Percentiles rank a stretch among this genome's conserved stretches.
These are phyloP conservation scores for Stichopus chloronotus DNA, from an alignment of 35 echinoderm and acorn worm genomes.

Conservation along the genomic window DNA sequence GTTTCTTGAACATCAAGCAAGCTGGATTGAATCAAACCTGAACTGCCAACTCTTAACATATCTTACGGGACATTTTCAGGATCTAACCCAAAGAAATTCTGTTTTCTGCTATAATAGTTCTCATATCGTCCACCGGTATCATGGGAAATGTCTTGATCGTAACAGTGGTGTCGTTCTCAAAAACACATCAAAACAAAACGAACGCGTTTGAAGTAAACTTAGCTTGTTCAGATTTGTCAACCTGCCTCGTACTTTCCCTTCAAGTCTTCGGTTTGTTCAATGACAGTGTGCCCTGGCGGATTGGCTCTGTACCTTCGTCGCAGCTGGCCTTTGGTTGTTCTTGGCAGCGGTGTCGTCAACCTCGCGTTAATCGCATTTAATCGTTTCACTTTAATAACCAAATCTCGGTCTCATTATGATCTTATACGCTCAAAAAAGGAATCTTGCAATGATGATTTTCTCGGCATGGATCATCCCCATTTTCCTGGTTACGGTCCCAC, in stretches of 20 bases:
- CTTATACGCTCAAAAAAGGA: neutral
- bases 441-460: neutral
- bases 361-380: conserved; percentile 64
- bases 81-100: conserved; percentile 29
- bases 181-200: conserved; percentile 70
- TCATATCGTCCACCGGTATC: conserved; percentile 45
- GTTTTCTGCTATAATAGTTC: neutral
- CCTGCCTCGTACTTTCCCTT: conserved; percentile 29
- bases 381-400: conserved; percentile 56
- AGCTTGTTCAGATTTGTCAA: conserved; percentile 61
- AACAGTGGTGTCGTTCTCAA: conserved; percentile 54
- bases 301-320: conserved; percentile 33
- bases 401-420: neutral
- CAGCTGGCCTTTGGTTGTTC: neutral
- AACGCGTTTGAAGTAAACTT: conserved; percentile 81
- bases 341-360: conserved; percentile 52
- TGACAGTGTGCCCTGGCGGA: conserved; percentile 56
- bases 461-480: conserved; percentile 61
- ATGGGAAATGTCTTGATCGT: conserved; percentile 56
- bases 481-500: conserved; percentile 42
- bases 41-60: too few relatives aligned
- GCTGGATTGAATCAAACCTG: too few relatives aligned
- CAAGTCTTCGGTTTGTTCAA: conserved; percentile 43
- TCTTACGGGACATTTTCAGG: too few relatives aligned
- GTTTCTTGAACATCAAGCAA: too few relatives aligned